Percentiles rank a stretch among this genome's conserved stretches.
Conservation (phyloP, 2,797 vertebrate genomes). For the Furcifer pardalis region DNA sequence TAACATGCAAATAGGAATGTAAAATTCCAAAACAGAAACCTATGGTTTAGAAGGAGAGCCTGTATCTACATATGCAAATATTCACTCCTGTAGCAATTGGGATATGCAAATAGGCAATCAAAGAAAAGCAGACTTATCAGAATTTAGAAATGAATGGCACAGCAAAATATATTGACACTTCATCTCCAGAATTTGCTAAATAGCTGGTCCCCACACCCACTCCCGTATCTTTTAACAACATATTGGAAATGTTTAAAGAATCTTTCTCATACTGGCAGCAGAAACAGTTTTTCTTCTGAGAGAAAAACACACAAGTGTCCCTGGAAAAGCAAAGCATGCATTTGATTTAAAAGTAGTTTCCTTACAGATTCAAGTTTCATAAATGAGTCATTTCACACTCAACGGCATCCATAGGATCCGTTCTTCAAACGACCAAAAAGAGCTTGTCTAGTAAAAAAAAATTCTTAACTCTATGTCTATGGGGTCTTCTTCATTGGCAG, state of each 20-base stretch:
- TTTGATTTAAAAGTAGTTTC: neutral
- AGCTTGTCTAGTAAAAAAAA: neutral
- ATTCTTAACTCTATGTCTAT: neutral
- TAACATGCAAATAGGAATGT: neutral
- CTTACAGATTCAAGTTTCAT: neutral
- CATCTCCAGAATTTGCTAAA: neutral
- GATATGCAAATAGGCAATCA: constrained; percentile 21
- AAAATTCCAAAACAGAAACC: constrained; percentile 4
- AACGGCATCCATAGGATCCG: neutral
- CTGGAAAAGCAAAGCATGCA: neutral
- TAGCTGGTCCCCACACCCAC: neutral
- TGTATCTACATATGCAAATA: neutral
- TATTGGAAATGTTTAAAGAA: constrained; percentile 13
- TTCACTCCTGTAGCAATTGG: neutral
- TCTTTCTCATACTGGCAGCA: neutral
- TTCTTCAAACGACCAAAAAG: neutral
- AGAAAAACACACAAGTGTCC: neutral
- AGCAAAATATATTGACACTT: neutral
- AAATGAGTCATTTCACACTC: neutral
- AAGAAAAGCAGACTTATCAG: neutral
- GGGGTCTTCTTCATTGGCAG: neutral
- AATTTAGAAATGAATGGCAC: neutral
- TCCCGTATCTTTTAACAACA: neutral
- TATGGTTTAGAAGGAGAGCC: constrained; percentile 7
- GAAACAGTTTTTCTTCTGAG: neutral